Evolutionary conservation across 2,113 vertebrate genomes (phyloP), one percentile per base, ranked within the genome.

Genomic region (Recurvirostra avosetta): DNA sequence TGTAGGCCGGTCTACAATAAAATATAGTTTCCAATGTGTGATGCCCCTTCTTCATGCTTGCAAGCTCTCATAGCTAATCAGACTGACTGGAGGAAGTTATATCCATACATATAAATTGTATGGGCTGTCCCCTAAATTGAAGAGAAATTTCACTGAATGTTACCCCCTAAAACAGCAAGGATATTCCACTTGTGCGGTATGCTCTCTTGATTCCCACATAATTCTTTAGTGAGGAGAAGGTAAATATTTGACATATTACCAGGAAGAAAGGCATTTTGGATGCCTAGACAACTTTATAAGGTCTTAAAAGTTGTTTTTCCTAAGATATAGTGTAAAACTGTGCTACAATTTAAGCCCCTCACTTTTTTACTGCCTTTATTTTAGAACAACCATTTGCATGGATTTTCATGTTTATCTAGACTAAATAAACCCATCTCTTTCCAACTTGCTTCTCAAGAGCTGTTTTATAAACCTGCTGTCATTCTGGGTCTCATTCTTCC

Each of bases 341-440:
- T 45, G 15, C 58, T 65, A 38, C 9, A 71, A 2, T 66, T 80
- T n/a, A 62, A 56, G 7, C 43, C 8, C 5, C 4, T 75, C 21
- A 23, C 4, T 41, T 77, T 65, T 59, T 75, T 63, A 13, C 26
- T 32, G 1, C 0, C 0, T 41, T 90, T 4, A 1, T 59, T 72
- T 29, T 41, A 32, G 4, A 92, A 40, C 13, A 78, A 40, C 16
- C 4, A 74, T 74, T 90, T 87, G 5, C 41, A 63, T 41, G 49
- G 30, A 22, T 1, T 79, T 75, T 58, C 55, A 49, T 7, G 9
- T 70, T 71, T 85, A 7, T 30, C 27, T 53, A 53, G 43, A 41
- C 21, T 25, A 52, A 81, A 66, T 49, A 78, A 87, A 40, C 3
- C 1, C 15, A 26, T 3, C 30, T 92, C 19, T 40, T 58, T 62